These are phyloP conservation scores for Hyles lineata DNA, from an alignment of 2,888 invertebrate species.

Conservation along the genomic window DNA sequence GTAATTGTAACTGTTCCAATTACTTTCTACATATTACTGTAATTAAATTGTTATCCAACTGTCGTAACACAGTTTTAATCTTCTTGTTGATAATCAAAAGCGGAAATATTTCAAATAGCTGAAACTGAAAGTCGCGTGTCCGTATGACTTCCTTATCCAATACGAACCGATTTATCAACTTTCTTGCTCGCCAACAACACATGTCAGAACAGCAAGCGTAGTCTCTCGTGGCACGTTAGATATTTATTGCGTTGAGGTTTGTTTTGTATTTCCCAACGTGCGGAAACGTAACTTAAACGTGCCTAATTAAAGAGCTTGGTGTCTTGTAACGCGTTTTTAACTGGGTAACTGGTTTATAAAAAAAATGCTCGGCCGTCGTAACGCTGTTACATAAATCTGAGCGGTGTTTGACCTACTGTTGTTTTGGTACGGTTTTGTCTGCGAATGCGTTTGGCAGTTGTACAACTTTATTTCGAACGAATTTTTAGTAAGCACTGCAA, in stretches of 20 bases:
- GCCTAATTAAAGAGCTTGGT: conserved; percentile 42
- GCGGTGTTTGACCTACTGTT: conserved; percentile 19
- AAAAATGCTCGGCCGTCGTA: neutral
- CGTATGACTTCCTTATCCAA: conserved; percentile 12
- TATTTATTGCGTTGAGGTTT: conserved; percentile 42
- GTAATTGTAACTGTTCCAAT: no score
- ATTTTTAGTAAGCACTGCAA: conserved; percentile 24
- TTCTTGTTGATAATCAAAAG: neutral
- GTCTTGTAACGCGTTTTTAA: conserved; percentile 28
- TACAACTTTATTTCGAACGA: conserved; percentile 1
- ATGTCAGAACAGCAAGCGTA: conserved; percentile 16
- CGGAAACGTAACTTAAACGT: conserved; percentile 44
- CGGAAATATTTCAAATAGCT: conserved; percentile 16
- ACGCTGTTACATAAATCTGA: conserved; percentile 12
- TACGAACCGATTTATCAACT: conserved; percentile 23
- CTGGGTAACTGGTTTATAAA: conserved; percentile 28
- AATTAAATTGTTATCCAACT: neutral
- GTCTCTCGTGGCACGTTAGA: conserved; percentile 24
- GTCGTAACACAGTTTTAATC: neutral
- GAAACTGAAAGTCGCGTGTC: conserved; percentile 25
- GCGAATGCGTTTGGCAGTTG: neutral
- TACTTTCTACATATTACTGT: no score
- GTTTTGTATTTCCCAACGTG: conserved; percentile 46
- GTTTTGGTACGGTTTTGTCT: conserved; percentile 16
- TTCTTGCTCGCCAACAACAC: conserved; percentile 29